Evolutionary conservation across 2,797 vertebrate genomes (phyloP).

Genomic region (Pogonophryne albipinna): DNA sequence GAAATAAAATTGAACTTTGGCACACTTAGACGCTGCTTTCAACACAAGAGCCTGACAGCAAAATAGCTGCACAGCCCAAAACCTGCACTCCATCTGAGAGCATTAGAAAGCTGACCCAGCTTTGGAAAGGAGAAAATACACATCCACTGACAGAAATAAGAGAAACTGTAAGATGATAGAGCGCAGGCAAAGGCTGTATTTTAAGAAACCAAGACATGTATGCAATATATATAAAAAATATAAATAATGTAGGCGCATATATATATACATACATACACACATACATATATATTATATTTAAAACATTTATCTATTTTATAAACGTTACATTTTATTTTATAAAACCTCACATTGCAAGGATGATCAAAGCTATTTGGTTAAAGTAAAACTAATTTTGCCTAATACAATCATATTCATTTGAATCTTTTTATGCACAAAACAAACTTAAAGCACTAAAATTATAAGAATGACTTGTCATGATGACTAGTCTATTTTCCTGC

Average conservation of each 20-base stretch:
- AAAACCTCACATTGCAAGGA: background rate
- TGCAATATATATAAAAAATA: background rate
- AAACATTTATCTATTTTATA: background rate
- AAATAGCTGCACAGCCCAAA: constrained; percentile 87
- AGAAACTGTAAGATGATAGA: constrained; percentile 75
- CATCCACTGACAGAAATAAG: constrained; percentile 83
- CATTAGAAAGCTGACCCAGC: constrained; percentile 85
- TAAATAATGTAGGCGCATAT: background rate
- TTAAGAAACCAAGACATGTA: constrained; percentile 34
- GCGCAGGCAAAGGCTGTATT: constrained; percentile 62
- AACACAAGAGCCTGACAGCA: constrained; percentile 87
- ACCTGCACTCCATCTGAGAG: constrained; percentile 84
- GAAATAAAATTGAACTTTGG: constrained; percentile 98
- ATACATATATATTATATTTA: background rate
- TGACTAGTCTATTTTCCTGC: constrained; percentile 23
- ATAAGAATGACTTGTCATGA: constrained; percentile 20
- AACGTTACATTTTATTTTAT: background rate
- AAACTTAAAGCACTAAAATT: constrained; percentile 12
- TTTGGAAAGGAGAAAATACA: constrained; percentile 81
- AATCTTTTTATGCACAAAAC: background rate
- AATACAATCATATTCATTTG: background rate
- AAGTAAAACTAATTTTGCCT: background rate
- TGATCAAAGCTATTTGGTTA: background rate
- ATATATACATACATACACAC: background rate
- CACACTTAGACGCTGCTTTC: constrained; percentile 92